Percentiles rank a stretch among this genome's conserved stretches.
These are phyloP conservation scores for Channallabes apus DNA, from an alignment of 2,797 vertebrate species.

Conservation along the genomic window DNA sequence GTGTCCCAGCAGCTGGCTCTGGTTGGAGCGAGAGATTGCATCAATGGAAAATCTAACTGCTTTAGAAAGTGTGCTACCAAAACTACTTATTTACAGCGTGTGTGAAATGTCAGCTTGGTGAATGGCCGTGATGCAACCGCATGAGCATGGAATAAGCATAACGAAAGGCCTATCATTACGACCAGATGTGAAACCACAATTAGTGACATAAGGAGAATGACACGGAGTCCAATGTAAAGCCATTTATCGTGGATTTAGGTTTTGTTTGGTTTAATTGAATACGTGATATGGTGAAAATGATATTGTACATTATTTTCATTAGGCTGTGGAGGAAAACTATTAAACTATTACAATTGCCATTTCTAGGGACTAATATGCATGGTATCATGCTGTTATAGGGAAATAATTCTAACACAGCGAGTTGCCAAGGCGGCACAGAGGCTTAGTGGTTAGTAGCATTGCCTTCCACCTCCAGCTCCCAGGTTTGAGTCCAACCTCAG, in stretches of 20 bases:
- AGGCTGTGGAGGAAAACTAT: not conserved
- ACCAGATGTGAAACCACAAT: conserved; percentile 32
- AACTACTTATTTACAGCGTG: conserved; percentile 22
- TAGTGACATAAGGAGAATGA: conserved; percentile 20
- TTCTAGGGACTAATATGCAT: not conserved
- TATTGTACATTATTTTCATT: not conserved
- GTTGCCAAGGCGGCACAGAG: no score
- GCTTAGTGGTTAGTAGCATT: no score
- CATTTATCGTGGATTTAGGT: not conserved
- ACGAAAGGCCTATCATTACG: conserved; percentile 31
- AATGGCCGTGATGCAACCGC: conserved; percentile 4
- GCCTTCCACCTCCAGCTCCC: no score
- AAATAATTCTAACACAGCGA: not conserved
- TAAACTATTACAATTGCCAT: not conserved
- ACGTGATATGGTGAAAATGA: not conserved
- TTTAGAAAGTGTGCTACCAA: not conserved
- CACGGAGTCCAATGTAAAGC: not conserved
- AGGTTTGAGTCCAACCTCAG: no score
- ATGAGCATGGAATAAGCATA: not conserved
- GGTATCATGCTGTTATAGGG: not conserved
- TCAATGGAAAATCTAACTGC: conserved; percentile 32
- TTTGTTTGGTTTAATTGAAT: no score
- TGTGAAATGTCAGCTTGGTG: conserved; percentile 15
- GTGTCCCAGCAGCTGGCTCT: conserved; percentile 43
- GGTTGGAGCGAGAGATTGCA: not conserved